Percentiles rank a stretch among this genome's conserved stretches.
phyloP scores from a whole-genome alignment of 2,888 invertebrate genomes.

The Frankliniella intonsa region DNA sequence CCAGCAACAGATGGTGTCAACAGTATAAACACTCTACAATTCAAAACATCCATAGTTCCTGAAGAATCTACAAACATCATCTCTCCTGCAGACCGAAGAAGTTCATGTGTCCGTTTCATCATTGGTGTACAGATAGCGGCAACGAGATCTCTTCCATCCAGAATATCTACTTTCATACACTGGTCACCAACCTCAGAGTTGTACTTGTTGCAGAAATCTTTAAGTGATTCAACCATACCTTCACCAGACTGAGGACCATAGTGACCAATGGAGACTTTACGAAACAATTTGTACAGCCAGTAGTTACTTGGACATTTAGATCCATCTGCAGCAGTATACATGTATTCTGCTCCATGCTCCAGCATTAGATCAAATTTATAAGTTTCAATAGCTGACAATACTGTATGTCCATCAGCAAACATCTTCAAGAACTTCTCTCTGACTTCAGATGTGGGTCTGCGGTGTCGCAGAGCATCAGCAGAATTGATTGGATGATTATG shows the following conservation, averaged over 20 bases:
- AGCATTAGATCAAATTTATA: neutral
- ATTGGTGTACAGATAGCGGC: neutral
- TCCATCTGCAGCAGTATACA: neutral
- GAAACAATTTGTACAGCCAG: neutral
- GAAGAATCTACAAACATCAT: neutral
- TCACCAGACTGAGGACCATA: neutral
- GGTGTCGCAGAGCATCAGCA: neutral
- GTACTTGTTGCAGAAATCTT: neutral
- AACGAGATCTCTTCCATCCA: neutral
- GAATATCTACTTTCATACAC: neutral
- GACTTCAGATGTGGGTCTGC: neutral
- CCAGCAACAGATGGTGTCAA: neutral
- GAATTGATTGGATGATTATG: neutral
- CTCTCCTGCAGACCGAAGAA: neutral
- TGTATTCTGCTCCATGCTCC: neutral
- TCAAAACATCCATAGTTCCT: neutral
- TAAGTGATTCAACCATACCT: neutral
- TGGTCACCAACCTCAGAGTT: neutral
- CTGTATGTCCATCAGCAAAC: neutral
- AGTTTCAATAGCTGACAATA: neutral
- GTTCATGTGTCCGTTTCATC: neutral
- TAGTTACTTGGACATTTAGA: neutral
- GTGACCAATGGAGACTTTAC: neutral
- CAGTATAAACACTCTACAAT: neutral
- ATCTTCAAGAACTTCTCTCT: neutral